Evolutionary conservation across 2,797 vertebrate genomes (phyloP).

Genomic region (Dallia pectoralis): DNA sequence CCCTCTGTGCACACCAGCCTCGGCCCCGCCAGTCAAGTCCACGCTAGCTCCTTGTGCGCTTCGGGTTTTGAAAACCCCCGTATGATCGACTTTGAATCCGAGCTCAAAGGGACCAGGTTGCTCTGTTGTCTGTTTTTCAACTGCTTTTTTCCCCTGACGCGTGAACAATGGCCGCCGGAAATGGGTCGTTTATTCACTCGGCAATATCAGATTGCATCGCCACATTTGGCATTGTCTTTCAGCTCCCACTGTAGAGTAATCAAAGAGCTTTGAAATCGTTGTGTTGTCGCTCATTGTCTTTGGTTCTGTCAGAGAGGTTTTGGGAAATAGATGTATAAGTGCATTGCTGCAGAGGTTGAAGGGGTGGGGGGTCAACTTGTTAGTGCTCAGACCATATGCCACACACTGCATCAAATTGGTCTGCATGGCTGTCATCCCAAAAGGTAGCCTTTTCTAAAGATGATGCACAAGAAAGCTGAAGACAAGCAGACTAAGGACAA

Average conservation of each 20-base stretch:
- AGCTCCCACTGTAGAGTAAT: slow-evolving; percentile 1
- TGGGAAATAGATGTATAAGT: no score
- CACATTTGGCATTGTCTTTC: slow-evolving; percentile 7
- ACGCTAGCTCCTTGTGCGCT: slow-evolving; percentile 5
- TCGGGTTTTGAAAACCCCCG: neutral
- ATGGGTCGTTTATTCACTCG: slow-evolving; percentile 16
- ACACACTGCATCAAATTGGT: no score
- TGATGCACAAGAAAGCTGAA: no score
- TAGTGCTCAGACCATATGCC: no score
- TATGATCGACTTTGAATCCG: slow-evolving; percentile 2
- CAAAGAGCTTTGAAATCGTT: slow-evolving; percentile 20
- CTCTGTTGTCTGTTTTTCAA: slow-evolving; percentile 1
- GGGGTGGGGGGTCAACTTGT: no score
- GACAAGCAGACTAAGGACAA: no score
- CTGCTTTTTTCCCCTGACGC: slow-evolving; percentile 15
- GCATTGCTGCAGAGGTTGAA: no score
- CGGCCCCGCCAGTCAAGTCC: neutral
- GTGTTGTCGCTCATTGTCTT: slow-evolving; percentile 7
- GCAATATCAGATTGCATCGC: slow-evolving; percentile 24
- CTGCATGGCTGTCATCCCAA: no score
- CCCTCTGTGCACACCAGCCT: neutral
- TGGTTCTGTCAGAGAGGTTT: neutral
- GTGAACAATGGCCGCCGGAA: slow-evolving; percentile 21
- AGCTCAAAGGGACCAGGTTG: slow-evolving; percentile 9
- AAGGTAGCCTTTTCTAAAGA: no score